phyloP scores from a whole-genome alignment of 2,797 vertebrate genomes.

The Limosa lapponica region DNA sequence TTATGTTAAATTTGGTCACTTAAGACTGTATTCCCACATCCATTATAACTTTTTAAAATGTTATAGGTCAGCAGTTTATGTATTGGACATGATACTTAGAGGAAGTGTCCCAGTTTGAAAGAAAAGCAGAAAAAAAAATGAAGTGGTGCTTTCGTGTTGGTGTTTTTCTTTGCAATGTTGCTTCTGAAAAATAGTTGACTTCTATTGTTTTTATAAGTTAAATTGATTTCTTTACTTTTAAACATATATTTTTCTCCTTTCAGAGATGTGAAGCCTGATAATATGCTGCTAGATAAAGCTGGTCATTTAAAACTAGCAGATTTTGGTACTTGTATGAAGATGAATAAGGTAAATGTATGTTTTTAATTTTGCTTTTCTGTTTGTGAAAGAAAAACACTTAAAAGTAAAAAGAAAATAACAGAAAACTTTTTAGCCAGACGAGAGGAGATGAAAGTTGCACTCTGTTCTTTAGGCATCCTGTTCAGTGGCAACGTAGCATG shows the following conservation, averaged over 20 bases:
- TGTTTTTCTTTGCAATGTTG: background rate
- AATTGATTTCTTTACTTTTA: background rate
- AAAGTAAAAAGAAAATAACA: slow-evolving; percentile 6
- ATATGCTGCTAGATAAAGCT: slow-evolving; percentile 98
- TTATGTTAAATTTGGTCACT: background rate
- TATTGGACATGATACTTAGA: background rate
- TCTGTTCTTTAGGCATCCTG: background rate
- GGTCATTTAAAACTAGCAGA: slow-evolving; percentile 98
- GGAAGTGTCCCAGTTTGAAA: background rate
- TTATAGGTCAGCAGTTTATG: background rate
- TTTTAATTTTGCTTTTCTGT: slow-evolving; percentile 9
- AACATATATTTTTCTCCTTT: background rate
- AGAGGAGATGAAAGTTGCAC: background rate
- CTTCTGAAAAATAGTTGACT: background rate
- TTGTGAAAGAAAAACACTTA: background rate
- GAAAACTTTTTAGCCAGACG: background rate
- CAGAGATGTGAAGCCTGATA: slow-evolving; percentile 98
- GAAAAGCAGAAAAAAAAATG: background rate
- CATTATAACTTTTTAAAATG: background rate
- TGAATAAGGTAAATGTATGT: slow-evolving; percentile 91
- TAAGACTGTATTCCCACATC: background rate
- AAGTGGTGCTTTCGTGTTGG: background rate
- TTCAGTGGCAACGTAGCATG: background rate
- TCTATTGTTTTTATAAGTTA: background rate
- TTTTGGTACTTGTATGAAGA: slow-evolving; percentile 99